Conservation (phyloP, 2,888 invertebrate species). For the Mythimna pallens region DNA sequence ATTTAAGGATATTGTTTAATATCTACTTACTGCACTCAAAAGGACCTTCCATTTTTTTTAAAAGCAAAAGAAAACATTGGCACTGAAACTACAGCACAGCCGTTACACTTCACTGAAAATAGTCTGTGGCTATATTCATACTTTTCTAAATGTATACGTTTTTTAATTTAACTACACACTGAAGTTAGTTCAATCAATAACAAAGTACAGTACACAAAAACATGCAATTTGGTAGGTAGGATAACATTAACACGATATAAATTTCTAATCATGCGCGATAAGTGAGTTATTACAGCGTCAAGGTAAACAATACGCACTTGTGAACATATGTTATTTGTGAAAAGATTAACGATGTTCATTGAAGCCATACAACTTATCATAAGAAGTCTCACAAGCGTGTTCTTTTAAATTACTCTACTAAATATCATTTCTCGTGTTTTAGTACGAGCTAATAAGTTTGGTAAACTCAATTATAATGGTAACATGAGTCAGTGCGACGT, state of each 20-base stretch:
- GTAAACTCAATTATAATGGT: constrained; percentile 60
- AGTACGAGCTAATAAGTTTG: constrained; percentile 62
- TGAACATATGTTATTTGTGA: constrained; percentile 64
- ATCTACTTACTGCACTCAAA: constrained; percentile 81
- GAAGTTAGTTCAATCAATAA: constrained; percentile 79
- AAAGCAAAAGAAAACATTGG: constrained; percentile 64
- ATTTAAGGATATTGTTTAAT: constrained; percentile 5
- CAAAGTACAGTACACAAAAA: constrained; percentile 48
- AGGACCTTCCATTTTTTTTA: constrained; percentile 76
- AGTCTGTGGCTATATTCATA: constrained; percentile 83
- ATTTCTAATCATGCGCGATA: constrained; percentile 62
- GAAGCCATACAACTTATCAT: constrained; percentile 74
- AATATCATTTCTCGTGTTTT: constrained; percentile 49
- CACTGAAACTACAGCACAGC: constrained; percentile 67
- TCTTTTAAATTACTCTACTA: constrained; percentile 27
- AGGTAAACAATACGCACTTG: constrained; percentile 71
- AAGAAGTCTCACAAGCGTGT: constrained; percentile 75
- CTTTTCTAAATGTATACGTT: constrained; percentile 67
- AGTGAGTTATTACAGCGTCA: constrained; percentile 62
- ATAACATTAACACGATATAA: constrained; percentile 60
- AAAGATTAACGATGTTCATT: constrained; percentile 42
- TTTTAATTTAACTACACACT: constrained; percentile 73
- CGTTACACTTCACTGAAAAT: constrained; percentile 84
- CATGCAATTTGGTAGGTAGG: constrained; percentile 61
- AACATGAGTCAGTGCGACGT: constrained; percentile 69